Conservation (phyloP, 2,113 vertebrate genomes). For the Notechis scutatus region DNA sequence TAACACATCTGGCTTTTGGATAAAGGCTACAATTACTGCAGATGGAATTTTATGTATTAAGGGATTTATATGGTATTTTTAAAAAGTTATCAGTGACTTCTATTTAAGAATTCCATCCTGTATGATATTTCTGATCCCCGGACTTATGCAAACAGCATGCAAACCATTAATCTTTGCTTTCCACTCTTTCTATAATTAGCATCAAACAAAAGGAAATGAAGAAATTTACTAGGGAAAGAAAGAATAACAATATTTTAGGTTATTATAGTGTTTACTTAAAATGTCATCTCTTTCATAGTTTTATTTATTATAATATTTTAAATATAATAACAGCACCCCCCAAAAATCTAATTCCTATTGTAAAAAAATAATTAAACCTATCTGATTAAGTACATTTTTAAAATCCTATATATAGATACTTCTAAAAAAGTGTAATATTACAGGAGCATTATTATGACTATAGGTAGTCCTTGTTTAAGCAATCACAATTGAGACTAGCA, state of each 20-base stretch:
- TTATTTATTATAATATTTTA: not conserved
- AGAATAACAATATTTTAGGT: not conserved
- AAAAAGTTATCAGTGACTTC: not conserved
- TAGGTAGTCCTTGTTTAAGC: not conserved
- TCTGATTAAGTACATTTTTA: not conserved
- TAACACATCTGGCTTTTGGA: slow-evolving; percentile 22
- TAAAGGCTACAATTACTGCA: slow-evolving; percentile 27
- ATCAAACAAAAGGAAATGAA: slow-evolving; percentile 4
- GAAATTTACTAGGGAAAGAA: slow-evolving; percentile 9
- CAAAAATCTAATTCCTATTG: not conserved
- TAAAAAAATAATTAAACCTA: not conserved
- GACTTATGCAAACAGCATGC: not conserved
- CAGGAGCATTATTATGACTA: not conserved
- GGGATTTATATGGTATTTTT: not conserved
- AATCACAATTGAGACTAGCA: not conserved
- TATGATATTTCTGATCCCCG: not conserved
- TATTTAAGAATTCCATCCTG: not conserved
- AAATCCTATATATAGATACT: not conserved
- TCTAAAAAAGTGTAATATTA: not conserved
- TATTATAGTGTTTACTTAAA: not conserved
- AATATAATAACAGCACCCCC: not conserved
- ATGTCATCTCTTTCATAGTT: not conserved
- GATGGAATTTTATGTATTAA: not conserved
- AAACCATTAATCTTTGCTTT: not conserved
- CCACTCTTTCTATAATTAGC: not conserved